These are phyloP conservation scores for Temnothorax nylanderi DNA, from an alignment of 1,140 invertebrate species.

Conservation along the genomic window DNA sequence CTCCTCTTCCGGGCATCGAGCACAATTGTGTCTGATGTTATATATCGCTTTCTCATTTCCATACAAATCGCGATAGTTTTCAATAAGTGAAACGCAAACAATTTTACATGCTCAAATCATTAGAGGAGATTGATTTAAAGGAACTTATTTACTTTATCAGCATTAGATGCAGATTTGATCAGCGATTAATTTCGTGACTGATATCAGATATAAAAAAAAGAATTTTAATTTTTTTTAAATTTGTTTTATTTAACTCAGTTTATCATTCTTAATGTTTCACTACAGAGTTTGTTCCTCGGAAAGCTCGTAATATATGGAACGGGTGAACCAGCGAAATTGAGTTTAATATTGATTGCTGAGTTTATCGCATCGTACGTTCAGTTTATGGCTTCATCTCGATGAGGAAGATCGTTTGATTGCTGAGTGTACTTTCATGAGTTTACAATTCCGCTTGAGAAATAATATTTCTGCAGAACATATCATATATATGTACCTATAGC, in stretches of 20 bases:
- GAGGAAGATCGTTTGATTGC: slow-evolving; percentile 3
- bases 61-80: not conserved
- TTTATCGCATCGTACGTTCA: not conserved
- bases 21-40: slow-evolving; percentile 13
- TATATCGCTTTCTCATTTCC: not conserved
- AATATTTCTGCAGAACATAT: not conserved
- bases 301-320: not conserved
- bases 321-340: not conserved
- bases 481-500: not conserved
- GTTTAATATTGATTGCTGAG: not conserved
- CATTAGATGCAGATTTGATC: not conserved
- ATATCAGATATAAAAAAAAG: not conserved
- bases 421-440: not conserved
- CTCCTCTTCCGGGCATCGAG: not conserved
- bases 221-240: not conserved
- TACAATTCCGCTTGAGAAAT: not conserved
- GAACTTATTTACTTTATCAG: not conserved
- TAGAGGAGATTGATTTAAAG: not conserved
- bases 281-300: not conserved
- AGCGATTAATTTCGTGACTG: not conserved
- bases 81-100: not conserved
- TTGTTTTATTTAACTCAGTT: not conserved
- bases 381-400: slow-evolving; percentile 22
- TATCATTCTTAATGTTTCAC: not conserved
- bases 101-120: not conserved